These are phyloP conservation scores for Drosophila burlai DNA, from an alignment of 1,140 invertebrate species.

Conservation along the genomic window DNA sequence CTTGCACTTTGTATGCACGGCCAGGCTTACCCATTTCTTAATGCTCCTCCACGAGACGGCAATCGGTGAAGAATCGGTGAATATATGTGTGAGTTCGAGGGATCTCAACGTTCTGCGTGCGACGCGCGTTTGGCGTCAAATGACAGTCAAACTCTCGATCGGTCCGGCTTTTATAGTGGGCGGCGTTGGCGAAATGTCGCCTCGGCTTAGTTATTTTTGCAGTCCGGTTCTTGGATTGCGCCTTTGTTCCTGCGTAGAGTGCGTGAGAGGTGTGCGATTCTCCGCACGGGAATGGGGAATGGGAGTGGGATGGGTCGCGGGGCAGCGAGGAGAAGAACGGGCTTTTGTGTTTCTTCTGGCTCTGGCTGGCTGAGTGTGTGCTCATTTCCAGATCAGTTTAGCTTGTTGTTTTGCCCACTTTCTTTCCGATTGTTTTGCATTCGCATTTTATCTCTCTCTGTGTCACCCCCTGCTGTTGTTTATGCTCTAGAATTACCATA, in stretches of 20 bases:
- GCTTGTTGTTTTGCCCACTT: constrained; percentile 61
- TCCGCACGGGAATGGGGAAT: constrained; percentile 22
- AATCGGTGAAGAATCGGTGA: constrained; percentile 21
- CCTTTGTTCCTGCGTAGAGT: constrained; percentile 81
- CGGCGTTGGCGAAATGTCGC: constrained; percentile 28
- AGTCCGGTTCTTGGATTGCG: constrained; percentile 75
- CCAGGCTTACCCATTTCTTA: constrained; percentile 76
- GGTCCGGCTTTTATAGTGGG: constrained; percentile 73
- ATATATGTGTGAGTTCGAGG: constrained; percentile 16
- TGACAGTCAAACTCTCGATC: constrained; percentile 64
- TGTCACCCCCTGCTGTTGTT: constrained; percentile 52
- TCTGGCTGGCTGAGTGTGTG: constrained; percentile 31
- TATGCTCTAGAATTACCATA: constrained; percentile 70
- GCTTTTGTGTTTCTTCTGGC: constrained; percentile 47
- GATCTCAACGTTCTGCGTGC: constrained; percentile 32
- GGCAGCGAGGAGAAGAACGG: constrained; percentile 3
- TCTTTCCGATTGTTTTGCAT: constrained; percentile 70
- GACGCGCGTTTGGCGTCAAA: constrained; percentile 76
- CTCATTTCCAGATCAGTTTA: constrained; percentile 72
- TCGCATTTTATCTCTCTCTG: constrained; percentile 41
- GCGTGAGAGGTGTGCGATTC: constrained; percentile 66
- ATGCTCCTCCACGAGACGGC: constrained; percentile 36
- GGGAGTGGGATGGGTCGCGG: neutral
- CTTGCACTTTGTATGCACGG: constrained; percentile 68
- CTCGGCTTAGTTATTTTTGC: constrained; percentile 33